A percentile compares a stretch with the other conserved stretches of the same genome.
These are phyloP conservation scores for Pelusios castaneus DNA, from an alignment of 2,113 vertebrate genomes.

Conservation along the genomic window DNA sequence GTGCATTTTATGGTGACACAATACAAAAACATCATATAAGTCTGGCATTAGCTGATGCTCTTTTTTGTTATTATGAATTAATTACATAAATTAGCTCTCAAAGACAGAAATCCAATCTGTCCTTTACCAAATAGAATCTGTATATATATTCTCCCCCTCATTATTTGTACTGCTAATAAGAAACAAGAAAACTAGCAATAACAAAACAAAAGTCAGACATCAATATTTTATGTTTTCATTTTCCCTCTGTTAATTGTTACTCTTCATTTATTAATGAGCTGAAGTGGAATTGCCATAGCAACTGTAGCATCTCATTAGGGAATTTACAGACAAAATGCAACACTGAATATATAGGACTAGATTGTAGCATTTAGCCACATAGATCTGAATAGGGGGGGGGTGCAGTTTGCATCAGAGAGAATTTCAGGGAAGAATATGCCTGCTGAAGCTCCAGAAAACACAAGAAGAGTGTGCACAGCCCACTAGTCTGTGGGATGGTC, in stretches of 20 bases:
- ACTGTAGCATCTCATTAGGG: neutral
- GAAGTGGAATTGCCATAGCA: constrained; percentile 49
- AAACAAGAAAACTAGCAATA: constrained; percentile 12
- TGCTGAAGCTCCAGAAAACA: neutral
- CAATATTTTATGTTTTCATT: constrained; percentile 56
- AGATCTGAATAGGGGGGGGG: accelerated
- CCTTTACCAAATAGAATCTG: constrained; percentile 4
- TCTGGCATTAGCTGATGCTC: constrained; percentile 57
- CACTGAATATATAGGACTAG: neutral
- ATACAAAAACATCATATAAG: constrained; percentile 18
- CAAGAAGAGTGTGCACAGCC: neutral
- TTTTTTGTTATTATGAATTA: constrained; percentile 45
- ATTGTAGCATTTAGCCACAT: neutral
- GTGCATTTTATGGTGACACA: neutral
- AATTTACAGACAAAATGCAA: neutral
- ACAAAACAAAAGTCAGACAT: neutral
- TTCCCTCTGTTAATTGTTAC: constrained; percentile 35
- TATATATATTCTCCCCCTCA: neutral
- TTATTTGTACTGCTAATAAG: constrained; percentile 11
- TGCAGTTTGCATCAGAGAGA: neutral
- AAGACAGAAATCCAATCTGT: constrained; percentile 32
- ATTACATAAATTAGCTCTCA: constrained; percentile 42
- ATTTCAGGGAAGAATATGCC: neutral
- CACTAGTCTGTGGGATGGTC: neutral
- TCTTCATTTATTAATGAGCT: constrained; percentile 48